These are phyloP conservation scores for Zophobas atratus DNA, from an alignment of 1,140 invertebrate genomes.

Conservation along the genomic window DNA sequence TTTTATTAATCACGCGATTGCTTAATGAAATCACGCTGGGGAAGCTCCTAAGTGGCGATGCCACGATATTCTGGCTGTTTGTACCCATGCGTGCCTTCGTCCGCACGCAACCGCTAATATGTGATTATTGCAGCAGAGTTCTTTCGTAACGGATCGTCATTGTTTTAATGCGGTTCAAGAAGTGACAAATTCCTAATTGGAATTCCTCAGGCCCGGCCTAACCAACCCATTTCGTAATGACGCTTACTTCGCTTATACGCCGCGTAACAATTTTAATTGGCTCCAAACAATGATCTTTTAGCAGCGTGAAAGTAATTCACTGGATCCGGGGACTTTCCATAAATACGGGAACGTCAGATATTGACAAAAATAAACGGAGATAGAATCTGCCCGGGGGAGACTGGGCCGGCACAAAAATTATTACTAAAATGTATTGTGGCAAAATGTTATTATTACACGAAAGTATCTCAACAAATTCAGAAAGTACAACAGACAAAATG, in stretches of 20 bases:
- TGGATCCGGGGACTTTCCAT: constrained; percentile 32
- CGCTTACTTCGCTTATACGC: constrained; percentile 58
- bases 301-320: constrained; percentile 53
- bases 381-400: constrained; percentile 21
- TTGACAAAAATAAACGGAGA: constrained; percentile 48
- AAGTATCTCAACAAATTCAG: no score
- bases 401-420: not conserved
- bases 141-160: constrained; percentile 57
- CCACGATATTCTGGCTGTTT: constrained; percentile 48
- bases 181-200: constrained; percentile 67
- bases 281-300: constrained; percentile 58
- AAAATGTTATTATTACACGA: no score
- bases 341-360: constrained; percentile 46
- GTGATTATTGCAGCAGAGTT: constrained; percentile 47
- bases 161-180: constrained; percentile 62
- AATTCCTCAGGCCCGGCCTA: constrained; percentile 64
- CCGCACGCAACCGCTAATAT: constrained; percentile 54
- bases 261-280: constrained; percentile 66
- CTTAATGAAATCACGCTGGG: constrained; percentile 57
- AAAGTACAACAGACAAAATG: no score
- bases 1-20: constrained; percentile 58
- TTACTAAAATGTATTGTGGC: no score
- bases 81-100: constrained; percentile 48
- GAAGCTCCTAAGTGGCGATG: constrained; percentile 49
- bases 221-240: constrained; percentile 60